A percentile compares a stretch with the other conserved stretches of the same genome.
Conservation (phyloP, 92 coral and sea anemone genomes). For the Zoanthus gigantus region DNA sequence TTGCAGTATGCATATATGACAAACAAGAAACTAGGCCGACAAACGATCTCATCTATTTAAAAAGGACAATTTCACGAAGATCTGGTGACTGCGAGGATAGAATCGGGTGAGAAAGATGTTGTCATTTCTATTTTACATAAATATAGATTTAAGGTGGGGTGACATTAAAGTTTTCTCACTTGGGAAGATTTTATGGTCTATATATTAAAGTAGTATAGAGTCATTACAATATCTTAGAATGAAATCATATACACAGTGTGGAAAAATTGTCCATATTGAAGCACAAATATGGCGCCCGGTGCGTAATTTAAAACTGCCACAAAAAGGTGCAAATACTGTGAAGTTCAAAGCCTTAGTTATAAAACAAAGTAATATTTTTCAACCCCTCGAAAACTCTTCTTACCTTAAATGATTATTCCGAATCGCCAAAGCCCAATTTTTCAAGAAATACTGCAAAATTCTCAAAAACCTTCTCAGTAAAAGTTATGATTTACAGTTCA, state of each 20-base stretch:
- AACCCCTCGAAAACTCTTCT: background rate
- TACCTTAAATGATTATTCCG: slow-evolving; percentile 21
- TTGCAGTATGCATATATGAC: background rate
- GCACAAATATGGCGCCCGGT: slow-evolving; percentile 44
- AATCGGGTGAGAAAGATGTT: slow-evolving; percentile 15
- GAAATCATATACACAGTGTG: slow-evolving; percentile 2
- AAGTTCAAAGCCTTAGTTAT: background rate
- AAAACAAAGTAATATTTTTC: background rate
- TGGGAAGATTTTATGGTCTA: background rate
- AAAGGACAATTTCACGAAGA: slow-evolving; percentile 4
- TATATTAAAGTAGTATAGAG: background rate
- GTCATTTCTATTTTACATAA: slow-evolving; percentile 35
- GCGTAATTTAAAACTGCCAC: slow-evolving; percentile 52
- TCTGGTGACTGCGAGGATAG: slow-evolving; percentile 12
- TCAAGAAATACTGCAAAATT: slow-evolving; percentile 30
- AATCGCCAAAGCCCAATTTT: background rate
- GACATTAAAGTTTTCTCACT: slow-evolving; percentile 1
- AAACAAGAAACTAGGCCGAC: background rate
- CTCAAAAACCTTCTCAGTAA: slow-evolving; percentile 34
- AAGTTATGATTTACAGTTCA: slow-evolving; percentile 39
- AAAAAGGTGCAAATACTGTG: background rate
- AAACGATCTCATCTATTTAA: background rate
- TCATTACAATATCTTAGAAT: background rate
- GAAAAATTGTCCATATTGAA: slow-evolving; percentile 37
- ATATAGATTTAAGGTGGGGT: slow-evolving; percentile 17